Conservation (phyloP, 2,113 vertebrate species). For the Cryptotis parvus region DNA sequence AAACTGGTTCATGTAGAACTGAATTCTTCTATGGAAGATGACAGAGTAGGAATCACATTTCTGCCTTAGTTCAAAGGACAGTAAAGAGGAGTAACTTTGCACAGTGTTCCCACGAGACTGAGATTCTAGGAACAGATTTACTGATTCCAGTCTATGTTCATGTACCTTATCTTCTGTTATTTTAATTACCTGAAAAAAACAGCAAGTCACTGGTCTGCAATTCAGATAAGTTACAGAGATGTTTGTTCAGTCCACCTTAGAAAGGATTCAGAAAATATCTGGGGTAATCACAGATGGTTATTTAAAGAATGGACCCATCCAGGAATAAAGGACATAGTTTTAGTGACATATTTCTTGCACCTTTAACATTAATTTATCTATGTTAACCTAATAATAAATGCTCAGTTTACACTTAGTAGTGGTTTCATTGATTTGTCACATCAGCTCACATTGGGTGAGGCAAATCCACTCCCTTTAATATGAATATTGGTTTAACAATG, state of each 20-base stretch:
- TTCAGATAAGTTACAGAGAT: not conserved
- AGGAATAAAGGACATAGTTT: not conserved
- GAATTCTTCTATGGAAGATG: not conserved
- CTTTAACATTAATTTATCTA: not conserved
- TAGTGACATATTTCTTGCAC: not conserved
- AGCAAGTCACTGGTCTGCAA: not conserved
- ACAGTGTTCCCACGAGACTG: accelerated
- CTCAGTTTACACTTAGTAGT: constrained; percentile 29
- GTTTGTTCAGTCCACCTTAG: not conserved
- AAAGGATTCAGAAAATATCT: too few species aligned
- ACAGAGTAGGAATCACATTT: too few species aligned
- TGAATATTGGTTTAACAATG: not conserved
- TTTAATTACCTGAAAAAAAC: not conserved
- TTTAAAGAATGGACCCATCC: not conserved
- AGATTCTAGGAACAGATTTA: not conserved
- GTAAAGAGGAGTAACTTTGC: not conserved
- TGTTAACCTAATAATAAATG: not conserved
- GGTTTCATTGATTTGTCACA: constrained; percentile 45
- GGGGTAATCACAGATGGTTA: too few species aligned
- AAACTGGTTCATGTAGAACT: not conserved
- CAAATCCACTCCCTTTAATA: not conserved
- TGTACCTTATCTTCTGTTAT: not conserved
- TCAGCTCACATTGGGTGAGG: not conserved
- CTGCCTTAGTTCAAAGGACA: not conserved
- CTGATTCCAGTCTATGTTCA: not conserved